Percentiles rank a stretch among this genome's conserved stretches.
Conservation (phyloP, 92 coral and sea anemone genomes). For the Zoanthus gigantus region DNA sequence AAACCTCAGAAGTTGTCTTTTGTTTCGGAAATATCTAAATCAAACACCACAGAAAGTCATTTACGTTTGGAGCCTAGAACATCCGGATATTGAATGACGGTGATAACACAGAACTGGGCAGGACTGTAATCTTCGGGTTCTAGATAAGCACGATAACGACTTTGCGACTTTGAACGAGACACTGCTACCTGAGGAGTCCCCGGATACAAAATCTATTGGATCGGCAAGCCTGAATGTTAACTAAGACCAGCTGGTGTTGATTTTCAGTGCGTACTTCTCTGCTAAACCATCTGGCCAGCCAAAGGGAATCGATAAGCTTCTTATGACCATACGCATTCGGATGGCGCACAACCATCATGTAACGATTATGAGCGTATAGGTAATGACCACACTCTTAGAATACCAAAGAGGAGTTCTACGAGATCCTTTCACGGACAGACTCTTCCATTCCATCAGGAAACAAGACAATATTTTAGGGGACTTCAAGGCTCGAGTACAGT, state of each 20-base stretch:
- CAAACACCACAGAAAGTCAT: not conserved
- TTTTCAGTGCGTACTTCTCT: conserved; percentile 6
- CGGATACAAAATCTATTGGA: conserved; percentile 31
- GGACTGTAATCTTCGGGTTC: conserved; percentile 13
- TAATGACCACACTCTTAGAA: not conserved
- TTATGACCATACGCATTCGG: not conserved
- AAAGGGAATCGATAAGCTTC: not conserved
- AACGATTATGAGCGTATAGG: conserved; percentile 16
- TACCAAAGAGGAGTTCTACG: conserved; percentile 32
- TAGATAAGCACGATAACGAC: too few species aligned
- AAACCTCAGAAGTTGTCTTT: too few species aligned
- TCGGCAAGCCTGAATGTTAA: not conserved
- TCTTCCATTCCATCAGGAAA: conserved; percentile 21
- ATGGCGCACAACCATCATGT: not conserved
- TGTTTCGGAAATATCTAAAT: not conserved
- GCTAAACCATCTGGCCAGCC: conserved; percentile 27
- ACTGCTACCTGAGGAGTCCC: not conserved
- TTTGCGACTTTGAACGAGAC: conserved; percentile 6
- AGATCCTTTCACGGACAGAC: not conserved
- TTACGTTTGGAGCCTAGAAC: conserved; percentile 26
- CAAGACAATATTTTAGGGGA: conserved; percentile 33
- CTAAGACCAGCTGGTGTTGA: conserved; percentile 18
- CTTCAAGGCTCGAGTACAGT: conserved; percentile 37
- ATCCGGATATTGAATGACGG: too few species aligned
- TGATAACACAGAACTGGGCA: not conserved